Conservation (phyloP, 2,797 vertebrate species). For the Lacerta bilineata region DNA sequence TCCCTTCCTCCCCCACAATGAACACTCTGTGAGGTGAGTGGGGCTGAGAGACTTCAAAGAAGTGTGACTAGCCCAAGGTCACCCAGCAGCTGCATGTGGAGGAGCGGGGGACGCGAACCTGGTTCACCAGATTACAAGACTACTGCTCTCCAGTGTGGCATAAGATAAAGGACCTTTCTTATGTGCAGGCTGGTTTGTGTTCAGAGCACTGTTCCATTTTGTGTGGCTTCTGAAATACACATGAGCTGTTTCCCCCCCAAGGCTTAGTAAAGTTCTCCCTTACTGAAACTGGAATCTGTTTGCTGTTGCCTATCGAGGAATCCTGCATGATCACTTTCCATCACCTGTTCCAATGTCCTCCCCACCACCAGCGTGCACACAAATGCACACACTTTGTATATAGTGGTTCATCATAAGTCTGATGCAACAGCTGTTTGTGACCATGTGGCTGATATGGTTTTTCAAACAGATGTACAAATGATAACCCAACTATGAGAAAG, state of each 20-base stretch:
- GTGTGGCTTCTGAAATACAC: conserved; percentile 48
- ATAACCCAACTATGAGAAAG: conserved; percentile 43
- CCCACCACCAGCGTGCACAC: conserved; percentile 13
- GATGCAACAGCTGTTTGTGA: conserved; percentile 78
- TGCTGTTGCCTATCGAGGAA: conserved; percentile 54
- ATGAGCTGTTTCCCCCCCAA: conserved; percentile 59
- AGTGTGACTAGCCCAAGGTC: too few species aligned
- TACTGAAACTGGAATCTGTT: conserved; percentile 54
- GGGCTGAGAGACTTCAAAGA: too few species aligned
- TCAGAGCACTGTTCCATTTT: conserved; percentile 47
- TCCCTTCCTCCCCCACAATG: too few species aligned
- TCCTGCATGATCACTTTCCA: conserved; percentile 76
- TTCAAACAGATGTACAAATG: conserved; percentile 71
- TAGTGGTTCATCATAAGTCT: conserved; percentile 75
- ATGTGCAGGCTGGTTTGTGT: not conserved
- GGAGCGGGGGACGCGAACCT: too few species aligned
- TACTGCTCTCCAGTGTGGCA: too few species aligned
- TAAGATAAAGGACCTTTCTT: not conserved
- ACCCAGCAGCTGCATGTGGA: too few species aligned
- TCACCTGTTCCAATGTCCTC: conserved; percentile 72
- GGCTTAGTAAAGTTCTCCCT: conserved; percentile 57
- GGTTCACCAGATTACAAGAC: too few species aligned
- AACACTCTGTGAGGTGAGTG: too few species aligned
- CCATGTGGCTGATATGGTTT: conserved; percentile 78
- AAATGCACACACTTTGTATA: conserved; percentile 68